Percentiles rank a stretch among this genome's conserved stretches.
phyloP scores from a whole-genome alignment of 2,888 invertebrate genomes.

The Alloscopus bannaensis region DNA sequence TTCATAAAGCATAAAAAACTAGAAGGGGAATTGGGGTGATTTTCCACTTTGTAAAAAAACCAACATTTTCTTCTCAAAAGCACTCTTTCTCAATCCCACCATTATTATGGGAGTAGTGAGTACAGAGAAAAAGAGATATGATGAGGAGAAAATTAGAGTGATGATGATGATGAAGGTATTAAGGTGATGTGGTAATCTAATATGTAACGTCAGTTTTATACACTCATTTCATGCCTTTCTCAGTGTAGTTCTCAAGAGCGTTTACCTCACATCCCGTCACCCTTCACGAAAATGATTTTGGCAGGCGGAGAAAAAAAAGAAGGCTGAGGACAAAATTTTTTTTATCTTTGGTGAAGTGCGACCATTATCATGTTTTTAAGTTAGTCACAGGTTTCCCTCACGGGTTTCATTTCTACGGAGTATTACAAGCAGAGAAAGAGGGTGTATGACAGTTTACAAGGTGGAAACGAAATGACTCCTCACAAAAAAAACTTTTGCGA shows the following conservation, averaged over 20 bases:
- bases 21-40: not conserved
- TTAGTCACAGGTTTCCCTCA: no score
- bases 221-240: not conserved
- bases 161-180: conserved; percentile 29
- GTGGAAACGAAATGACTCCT: no score
- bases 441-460: no score
- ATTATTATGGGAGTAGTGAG: not conserved
- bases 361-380: not conserved
- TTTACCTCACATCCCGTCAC: not conserved
- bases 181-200: conserved; percentile 29
- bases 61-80: not conserved
- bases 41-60: conserved; percentile 16
- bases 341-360: not conserved
- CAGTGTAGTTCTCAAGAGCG: not conserved
- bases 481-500: no score
- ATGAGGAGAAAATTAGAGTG: conserved; percentile 40
- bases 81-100: not conserved
- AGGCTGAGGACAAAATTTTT: conserved; percentile 4
- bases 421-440: no score
- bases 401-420: no score
- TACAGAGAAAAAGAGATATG: not conserved
- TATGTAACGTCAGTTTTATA: conserved; percentile 7
- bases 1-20: conserved; percentile 22
- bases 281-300: not conserved
- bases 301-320: not conserved